These are phyloP conservation scores for Triplophysa yarkandensis DNA, from an alignment of 2,797 vertebrate species.

Conservation along the genomic window DNA sequence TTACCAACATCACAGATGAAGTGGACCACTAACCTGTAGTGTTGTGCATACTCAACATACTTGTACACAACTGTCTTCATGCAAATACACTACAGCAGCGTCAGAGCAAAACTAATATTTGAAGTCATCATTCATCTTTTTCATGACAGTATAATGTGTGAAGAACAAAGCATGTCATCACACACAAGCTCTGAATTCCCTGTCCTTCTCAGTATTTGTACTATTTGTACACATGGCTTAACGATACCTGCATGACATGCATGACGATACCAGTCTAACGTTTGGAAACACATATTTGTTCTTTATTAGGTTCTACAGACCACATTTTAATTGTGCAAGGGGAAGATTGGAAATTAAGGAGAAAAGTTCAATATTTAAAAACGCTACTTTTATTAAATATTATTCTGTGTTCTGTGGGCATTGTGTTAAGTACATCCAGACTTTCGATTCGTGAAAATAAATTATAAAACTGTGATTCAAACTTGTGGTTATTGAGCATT, in stretches of 20 bases:
- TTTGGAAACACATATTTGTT: background rate
- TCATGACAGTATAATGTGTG: slow-evolving; percentile 21
- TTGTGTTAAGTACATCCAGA: background rate
- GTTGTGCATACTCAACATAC: slow-evolving; percentile 4
- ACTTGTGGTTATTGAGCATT: background rate
- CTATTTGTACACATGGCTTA: background rate
- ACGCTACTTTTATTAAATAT: background rate
- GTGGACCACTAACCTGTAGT: slow-evolving; percentile 55
- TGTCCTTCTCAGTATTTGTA: slow-evolving; percentile 2
- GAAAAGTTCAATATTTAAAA: background rate
- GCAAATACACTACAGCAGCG: slow-evolving; percentile 16
- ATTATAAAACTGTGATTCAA: too few relatives aligned
- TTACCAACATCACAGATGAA: slow-evolving; percentile 72
- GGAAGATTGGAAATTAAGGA: background rate
- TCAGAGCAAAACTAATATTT: slow-evolving; percentile 34
- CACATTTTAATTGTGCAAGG: background rate
- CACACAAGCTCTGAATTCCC: slow-evolving; percentile 14
- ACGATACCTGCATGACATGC: background rate
- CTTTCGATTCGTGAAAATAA: too few relatives aligned
- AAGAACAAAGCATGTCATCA: slow-evolving; percentile 1
- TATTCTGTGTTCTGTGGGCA: too few relatives aligned
- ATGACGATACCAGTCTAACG: too few relatives aligned
- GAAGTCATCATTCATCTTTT: background rate
- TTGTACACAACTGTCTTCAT: background rate
- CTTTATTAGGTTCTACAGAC: background rate